Conservation (phyloP, 2,888 invertebrate genomes). For the Epistrophe grossulariae region DNA sequence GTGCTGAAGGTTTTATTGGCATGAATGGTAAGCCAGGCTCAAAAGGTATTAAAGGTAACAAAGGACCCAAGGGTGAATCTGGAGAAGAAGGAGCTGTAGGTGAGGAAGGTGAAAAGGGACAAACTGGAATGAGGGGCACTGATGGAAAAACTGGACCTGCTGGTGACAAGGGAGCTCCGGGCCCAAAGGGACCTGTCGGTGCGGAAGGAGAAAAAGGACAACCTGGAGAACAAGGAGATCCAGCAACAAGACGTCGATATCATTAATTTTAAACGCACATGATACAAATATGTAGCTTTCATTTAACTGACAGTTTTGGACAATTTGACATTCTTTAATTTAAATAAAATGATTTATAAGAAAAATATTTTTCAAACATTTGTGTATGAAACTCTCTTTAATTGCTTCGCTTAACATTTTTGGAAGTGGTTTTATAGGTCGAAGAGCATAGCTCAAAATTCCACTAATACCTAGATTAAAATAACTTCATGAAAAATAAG, state of each 20-base stretch:
- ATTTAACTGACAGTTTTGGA: neutral
- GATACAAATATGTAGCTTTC: too few species aligned
- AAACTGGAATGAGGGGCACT: neutral
- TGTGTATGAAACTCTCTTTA: too few species aligned
- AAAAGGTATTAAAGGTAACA: constrained; percentile 14
- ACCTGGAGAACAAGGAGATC: neutral
- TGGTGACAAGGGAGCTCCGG: neutral
- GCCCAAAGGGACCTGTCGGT: neutral
- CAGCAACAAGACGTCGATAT: neutral
- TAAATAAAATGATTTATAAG: neutral
- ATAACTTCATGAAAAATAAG: too few species aligned
- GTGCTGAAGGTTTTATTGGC: neutral
- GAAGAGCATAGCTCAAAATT: too few species aligned
- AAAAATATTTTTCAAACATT: neutral
- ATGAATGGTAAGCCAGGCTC: neutral
- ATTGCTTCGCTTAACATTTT: too few species aligned
- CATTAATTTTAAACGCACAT: neutral
- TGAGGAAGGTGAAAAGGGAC: neutral
- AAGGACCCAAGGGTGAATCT: neutral
- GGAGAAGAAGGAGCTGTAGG: neutral
- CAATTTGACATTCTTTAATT: neutral
- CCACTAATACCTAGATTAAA: too few species aligned
- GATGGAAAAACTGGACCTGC: neutral
- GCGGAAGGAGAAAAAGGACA: neutral
- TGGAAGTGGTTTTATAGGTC: too few species aligned